Evolutionary conservation across 2,113 vertebrate genomes (phyloP), one percentile per base, ranked within the genome.

Genomic region (Patagioenas fasciata): DNA sequence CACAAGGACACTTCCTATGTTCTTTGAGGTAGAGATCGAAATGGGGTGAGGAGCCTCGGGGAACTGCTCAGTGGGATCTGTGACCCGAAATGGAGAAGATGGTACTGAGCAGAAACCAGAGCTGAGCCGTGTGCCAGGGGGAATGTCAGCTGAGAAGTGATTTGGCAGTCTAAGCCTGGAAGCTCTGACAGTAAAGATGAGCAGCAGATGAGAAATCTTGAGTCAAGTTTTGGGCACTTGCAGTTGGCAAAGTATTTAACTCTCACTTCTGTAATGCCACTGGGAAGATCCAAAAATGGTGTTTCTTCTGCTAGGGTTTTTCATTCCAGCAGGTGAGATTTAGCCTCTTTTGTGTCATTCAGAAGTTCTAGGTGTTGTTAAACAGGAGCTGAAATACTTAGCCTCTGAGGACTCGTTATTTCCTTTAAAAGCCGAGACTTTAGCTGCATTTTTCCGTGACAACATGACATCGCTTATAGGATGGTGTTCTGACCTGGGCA

Each of bases 1-100:
- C 4, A 0, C 29, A 14, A 9, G 50, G 56, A 28, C 20, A 10
- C 40, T 74, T 23, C 4, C 44, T 82, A 2, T 0, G 0, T 74
- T 69, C 64, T 47, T 57, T 42, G 78, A 40, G 48, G 24, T 15
- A 36, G 29, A 64, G 73, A 28, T 62, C 61, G 65, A 20, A 88
- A 40, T 13, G 21, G 74, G 26, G 12, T 34, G 38, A 51, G 73
- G 56, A 47, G 91, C 69, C 50, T 47, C 7, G 8, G 77, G 80
- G 53, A 70, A n/a, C n/a, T 28, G 71, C 0, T 6, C 50, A 50
- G 24, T 73, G 56, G 51, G 50, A 53, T 79, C 47, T 1, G 6
- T 61, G 71, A 80, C 62, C 53, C 80, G 77, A n/a, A 58, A 26
- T 24, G 24, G 72, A 58, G 70, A 44, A 77, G 60, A 15, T 36